phyloP scores from a whole-genome alignment of 2,113 vertebrate genomes.

The Rynchops niger region DNA sequence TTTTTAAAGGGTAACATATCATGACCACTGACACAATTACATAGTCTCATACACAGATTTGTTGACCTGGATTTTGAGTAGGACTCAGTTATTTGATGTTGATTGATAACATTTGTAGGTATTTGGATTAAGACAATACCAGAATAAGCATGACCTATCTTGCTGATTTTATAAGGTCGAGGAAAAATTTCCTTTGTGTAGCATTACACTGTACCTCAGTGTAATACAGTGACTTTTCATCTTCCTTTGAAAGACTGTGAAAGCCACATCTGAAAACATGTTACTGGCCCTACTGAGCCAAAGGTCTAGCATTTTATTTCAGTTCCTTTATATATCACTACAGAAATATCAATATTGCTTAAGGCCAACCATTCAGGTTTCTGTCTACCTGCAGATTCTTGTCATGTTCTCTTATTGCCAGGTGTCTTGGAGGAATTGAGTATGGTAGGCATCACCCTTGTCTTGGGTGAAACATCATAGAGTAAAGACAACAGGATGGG shows the following conservation, averaged over 20 bases:
- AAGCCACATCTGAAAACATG: slow-evolving; percentile 17
- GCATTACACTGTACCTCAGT: not conserved
- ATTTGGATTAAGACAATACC: not conserved
- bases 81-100: not conserved
- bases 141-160: not conserved
- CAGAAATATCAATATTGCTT: slow-evolving; percentile 46
- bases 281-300: slow-evolving; percentile 6
- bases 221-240: not conserved
- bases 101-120: not conserved
- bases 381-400: slow-evolving; percentile 36
- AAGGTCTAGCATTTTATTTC: not conserved
- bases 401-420: slow-evolving; percentile 13
- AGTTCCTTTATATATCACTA: not conserved
- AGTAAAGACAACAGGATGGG: slow-evolving; percentile 10
- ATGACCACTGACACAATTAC: not conserved
- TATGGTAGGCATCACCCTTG: not conserved
- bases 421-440: not conserved
- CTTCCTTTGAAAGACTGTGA: not conserved
- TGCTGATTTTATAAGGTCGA: not conserved
- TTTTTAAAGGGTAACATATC: slow-evolving; percentile 16
- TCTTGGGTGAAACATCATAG: not conserved
- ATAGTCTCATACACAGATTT: not conserved
- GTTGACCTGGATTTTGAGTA: not conserved
- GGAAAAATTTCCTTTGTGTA: not conserved
- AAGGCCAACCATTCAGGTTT: not conserved